phyloP scores from a whole-genome alignment of 2,113 vertebrate genomes.

The Lepisosteus osseus region DNA sequence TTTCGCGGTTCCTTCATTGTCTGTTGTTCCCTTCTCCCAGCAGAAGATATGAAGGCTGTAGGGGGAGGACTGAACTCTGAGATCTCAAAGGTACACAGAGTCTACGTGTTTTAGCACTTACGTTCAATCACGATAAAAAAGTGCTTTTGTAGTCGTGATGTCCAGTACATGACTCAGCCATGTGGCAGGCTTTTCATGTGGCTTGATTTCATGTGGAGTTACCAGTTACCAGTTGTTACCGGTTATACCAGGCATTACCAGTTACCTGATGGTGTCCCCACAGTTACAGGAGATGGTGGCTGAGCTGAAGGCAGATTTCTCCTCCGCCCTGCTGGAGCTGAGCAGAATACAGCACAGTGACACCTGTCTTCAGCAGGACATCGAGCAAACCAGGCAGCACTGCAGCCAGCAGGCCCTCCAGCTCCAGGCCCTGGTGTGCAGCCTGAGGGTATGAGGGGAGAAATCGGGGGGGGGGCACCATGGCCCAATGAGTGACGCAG shows the following conservation, averaged over 20 bases:
- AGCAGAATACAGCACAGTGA: constrained; percentile 67
- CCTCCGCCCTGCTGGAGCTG: constrained; percentile 59
- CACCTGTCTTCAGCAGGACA: constrained; percentile 56
- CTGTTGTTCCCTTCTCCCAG: constrained; percentile 20
- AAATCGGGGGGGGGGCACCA: background rate
- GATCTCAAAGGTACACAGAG: constrained; percentile 63
- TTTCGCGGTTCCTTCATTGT: background rate
- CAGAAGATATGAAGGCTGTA: constrained; percentile 62
- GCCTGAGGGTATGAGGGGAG: constrained; percentile 43
- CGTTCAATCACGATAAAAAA: no score
- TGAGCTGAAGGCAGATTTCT: constrained; percentile 65
- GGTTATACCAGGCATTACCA: no score
- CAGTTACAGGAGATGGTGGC: constrained; percentile 66
- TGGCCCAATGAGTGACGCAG: no score
- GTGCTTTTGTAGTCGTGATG: background rate
- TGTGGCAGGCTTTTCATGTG: no score
- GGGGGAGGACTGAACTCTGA: constrained; percentile 61
- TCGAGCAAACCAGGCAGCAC: constrained; percentile 59
- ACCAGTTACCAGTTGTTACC: no score
- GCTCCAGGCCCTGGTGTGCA: constrained; percentile 59
- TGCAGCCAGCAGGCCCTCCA: constrained; percentile 59
- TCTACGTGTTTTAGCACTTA: no score
- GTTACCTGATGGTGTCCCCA: background rate
- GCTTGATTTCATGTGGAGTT: no score
- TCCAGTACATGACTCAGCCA: background rate